Evolutionary conservation across 2,888 invertebrate species (phyloP).

Genomic region (Drosophila cognata): DNA sequence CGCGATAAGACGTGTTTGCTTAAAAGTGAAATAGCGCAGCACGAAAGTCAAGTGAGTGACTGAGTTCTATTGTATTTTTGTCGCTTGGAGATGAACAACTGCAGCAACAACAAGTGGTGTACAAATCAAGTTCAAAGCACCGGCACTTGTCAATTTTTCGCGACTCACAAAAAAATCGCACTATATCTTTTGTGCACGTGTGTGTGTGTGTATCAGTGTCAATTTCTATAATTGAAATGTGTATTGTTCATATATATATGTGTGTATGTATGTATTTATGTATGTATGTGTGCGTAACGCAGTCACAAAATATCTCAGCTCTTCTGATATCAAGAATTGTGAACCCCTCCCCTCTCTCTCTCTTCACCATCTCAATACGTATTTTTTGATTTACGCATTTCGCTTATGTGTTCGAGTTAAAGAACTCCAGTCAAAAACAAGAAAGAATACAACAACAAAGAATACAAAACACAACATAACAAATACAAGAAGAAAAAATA

Average conservation of each 20-base stretch:
- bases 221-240: constrained; percentile 56
- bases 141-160: constrained; percentile 53
- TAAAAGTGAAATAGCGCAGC: constrained; percentile 26
- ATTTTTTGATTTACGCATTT: constrained; percentile 32
- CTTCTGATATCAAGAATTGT: constrained; percentile 19
- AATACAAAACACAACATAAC: background rate
- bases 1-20: constrained; percentile 52
- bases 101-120: constrained; percentile 24
- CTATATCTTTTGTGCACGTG: constrained; percentile 50
- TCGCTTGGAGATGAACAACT: constrained; percentile 28
- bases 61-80: constrained; percentile 55
- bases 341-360: background rate
- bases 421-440: constrained; percentile 5
- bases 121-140: constrained; percentile 70
- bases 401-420: constrained; percentile 12
- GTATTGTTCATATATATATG: constrained; percentile 29
- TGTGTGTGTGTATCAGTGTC: constrained; percentile 18
- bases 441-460: background rate
- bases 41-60: constrained; percentile 52
- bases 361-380: background rate
- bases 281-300: constrained; percentile 1
- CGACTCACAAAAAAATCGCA: constrained; percentile 26
- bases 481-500: constrained; percentile 19
- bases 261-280: constrained; percentile 11
- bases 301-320: constrained; percentile 5